Evolutionary conservation across 64 coral and sea anemone species (phyloP), one percentile per base, ranked within the genome.

Genomic region (Pachyseris speciosa): DNA sequence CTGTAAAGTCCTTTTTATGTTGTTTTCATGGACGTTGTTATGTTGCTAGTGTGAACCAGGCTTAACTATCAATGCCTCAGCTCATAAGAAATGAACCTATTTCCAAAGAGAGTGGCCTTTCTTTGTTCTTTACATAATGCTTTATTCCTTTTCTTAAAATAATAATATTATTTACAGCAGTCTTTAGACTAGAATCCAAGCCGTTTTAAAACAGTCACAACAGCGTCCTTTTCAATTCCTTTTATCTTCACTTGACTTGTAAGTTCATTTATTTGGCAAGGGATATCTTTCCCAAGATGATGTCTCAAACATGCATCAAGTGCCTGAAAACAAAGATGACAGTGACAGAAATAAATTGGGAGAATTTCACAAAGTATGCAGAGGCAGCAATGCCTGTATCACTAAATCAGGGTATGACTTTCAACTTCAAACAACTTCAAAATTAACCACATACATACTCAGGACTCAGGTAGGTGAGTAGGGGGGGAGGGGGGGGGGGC

Each of bases 221-320:
- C 90, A 69, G 52, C 64, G 25, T 95, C 83, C 80, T 95, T 87
- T 29, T 99, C 86, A 65, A 90, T 95, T 47, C 97, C 97, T 67
- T 91, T 95, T 26, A 99, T 87, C 41, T 95, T 99, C 2, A 99
- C 67, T 87, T 99, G 97, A 65, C 94, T 94, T 64, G 97, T 99
- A 48, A 99, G 75, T 88, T 99, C 97, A 95, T 95, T 99, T n/a
- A 86, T 67, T 69, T 95, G 94, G 86, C 83, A 81, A n/a, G 85
- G 72, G 9, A 95, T 73, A 86, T 99, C 86, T 66, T 90, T 86
- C 83, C 89, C 97, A 63, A 99, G 85, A 39, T 68, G 80, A 20
- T 86, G n/a, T 74, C 71, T 95, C 64, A 99, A 90, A 70, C 87
- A 72, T 9, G 74, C 72, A 64, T 95, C 97, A 64, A 99, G 42